These are phyloP conservation scores for Onychomys torridus DNA, from an alignment of 2,797 vertebrate species.

Conservation along the genomic window DNA sequence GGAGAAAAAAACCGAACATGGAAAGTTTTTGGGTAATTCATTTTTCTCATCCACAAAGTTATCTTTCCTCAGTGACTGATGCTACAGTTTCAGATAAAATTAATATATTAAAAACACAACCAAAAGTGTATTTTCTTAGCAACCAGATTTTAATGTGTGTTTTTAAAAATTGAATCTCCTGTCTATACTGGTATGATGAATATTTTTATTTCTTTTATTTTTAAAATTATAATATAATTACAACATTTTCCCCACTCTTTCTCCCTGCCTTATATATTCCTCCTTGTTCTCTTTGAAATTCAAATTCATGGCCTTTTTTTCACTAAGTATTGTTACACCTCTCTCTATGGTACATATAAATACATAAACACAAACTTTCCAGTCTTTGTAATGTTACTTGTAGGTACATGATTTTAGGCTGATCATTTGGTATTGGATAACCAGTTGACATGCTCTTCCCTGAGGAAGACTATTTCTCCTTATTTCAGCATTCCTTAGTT, in stretches of 20 bases:
- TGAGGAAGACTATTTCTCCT: background rate
- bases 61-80: background rate
- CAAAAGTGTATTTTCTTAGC: background rate
- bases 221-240: background rate
- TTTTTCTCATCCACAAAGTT: slow-evolving; percentile 11
- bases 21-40: background rate
- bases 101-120: background rate
- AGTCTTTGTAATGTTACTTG: background rate
- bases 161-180: background rate
- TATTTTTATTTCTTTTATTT: background rate
- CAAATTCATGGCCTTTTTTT: background rate
- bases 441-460: background rate
- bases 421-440: background rate
- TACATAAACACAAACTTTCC: background rate
- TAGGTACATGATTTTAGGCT: background rate
- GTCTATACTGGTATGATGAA: background rate
- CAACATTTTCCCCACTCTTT: background rate
- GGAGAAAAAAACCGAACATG: background rate
- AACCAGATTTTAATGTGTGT: slow-evolving; percentile 13
- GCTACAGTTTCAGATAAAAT: slow-evolving; percentile 17
- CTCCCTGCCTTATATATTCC: background rate
- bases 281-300: background rate
- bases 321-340: background rate
- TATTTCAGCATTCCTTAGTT: background rate
- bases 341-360: background rate